A percentile compares a stretch with the other conserved stretches of the same genome.
These are phyloP conservation scores for Delia radicum DNA, from an alignment of 1,140 invertebrate genomes.

Conservation along the genomic window DNA sequence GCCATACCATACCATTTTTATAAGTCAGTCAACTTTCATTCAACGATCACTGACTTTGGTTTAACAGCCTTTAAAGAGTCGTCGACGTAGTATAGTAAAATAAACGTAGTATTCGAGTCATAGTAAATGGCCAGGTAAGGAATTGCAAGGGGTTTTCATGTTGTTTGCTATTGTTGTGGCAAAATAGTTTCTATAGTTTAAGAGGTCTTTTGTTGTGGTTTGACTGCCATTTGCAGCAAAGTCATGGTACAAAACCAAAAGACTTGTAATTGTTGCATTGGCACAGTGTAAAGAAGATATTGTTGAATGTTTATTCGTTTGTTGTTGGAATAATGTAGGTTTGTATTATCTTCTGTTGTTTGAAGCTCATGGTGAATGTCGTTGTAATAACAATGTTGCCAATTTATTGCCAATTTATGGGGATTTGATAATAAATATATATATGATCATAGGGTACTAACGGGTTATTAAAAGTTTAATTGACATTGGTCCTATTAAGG, in stretches of 20 bases:
- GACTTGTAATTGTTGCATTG: background rate
- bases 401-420: too few species aligned
- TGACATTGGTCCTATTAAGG: too few species aligned
- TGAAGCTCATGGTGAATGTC: slow-evolving; percentile 6
- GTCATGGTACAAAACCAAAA: too few species aligned
- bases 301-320: background rate
- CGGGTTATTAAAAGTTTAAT: too few species aligned
- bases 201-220: slow-evolving; percentile 20
- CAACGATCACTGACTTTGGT: slow-evolving; percentile 1
- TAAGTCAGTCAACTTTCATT: slow-evolving; percentile 16
- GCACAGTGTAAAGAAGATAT: background rate
- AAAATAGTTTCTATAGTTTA: slow-evolving; percentile 12
- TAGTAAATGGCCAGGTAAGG: background rate
- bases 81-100: too few species aligned
- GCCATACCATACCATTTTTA: background rate
- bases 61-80: background rate
- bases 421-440: too few species aligned
- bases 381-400: background rate
- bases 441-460: background rate
- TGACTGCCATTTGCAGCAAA: background rate
- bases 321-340: slow-evolving; percentile 13
- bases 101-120: background rate
- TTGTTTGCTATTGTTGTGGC: background rate
- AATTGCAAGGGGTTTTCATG: background rate
- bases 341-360: slow-evolving; percentile 1